Evolutionary conservation across 2,113 vertebrate species (phyloP), one percentile per base, ranked within the genome.

Genomic region (Steatornis caripensis): DNA sequence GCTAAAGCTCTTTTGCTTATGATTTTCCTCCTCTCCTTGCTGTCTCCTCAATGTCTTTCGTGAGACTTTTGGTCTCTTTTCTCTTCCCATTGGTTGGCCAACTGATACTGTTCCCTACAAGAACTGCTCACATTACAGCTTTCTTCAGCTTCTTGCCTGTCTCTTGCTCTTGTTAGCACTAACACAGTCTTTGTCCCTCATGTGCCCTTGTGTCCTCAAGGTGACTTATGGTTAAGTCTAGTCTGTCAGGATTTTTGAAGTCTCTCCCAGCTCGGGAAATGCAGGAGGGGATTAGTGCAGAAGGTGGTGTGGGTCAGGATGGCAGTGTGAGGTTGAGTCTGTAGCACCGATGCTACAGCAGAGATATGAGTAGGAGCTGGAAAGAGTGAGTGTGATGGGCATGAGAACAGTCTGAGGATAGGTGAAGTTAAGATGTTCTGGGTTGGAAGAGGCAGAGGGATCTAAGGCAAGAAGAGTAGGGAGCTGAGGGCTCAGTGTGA

Each of bases 251-350:
- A 39, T 53, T 70, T 83, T 65, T 58, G 27, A 64, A 51, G 37
- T 58, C 24, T 51, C 49, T 87, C 24, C 22, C 22, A 41, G 10
- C 29, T 78, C 45, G 36, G 51, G 64, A 62, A 53, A 13, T 61
- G 69, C 45, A 32, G 55, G 24, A 51, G 58, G 18, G 16, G 29
- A 43, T 61, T 55, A 45, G 14, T 41, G 12, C 34, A 53, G 55
- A 19, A 70, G 41, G 6, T 75, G 65, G 30, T 78, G 26, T 27
- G n/a, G 29, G 27, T 27, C 18, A 37, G 69, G 57, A 37, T 41
- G 76, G 24, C 17, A 19, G 16, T 0, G 0, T 76, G 48, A 37
- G 62, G 32, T 19, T 48, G 22, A 21, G 34, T 20, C 26, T 76
- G 26, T 19, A 41, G 53, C n/a, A 54, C 15, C n/a, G 55, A 4